phyloP scores from a whole-genome alignment of 2,797 vertebrate species.

The Peromyscus attwateri region DNA sequence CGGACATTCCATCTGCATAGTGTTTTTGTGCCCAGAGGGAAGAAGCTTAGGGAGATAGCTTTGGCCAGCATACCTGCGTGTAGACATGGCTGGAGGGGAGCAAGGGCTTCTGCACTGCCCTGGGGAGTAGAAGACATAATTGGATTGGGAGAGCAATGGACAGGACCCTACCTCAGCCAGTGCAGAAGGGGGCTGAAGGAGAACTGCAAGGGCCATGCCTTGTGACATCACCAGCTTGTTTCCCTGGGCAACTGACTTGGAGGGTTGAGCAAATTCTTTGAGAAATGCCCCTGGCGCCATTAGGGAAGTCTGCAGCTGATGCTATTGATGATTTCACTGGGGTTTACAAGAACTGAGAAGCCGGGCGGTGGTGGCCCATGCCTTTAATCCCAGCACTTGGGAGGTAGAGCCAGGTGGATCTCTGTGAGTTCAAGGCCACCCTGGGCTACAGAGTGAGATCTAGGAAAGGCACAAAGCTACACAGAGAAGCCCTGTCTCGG shows the following conservation, averaged over 20 bases:
- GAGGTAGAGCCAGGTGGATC: no score
- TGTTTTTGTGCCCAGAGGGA: not conserved
- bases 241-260: conserved; percentile 68
- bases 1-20: not conserved
- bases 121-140: not conserved
- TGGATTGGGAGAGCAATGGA: not conserved
- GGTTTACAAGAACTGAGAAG: not conserved
- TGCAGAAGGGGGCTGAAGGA: not conserved
- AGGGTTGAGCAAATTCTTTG: conserved; percentile 42
- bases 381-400: no score
- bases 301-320: not conserved
- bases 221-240: conserved; percentile 69
- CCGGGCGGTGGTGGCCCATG: no score
- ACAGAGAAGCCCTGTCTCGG: no score
- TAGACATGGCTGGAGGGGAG: not conserved
- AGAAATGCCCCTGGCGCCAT: not conserved
- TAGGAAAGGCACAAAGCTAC: no score
- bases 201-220: not conserved
- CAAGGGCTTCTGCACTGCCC: not conserved
- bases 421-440: no score
- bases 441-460: no score
- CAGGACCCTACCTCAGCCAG: not conserved
- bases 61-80: not conserved
- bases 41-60: not conserved
- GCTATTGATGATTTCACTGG: not conserved